Evolutionary conservation across 2,888 invertebrate genomes (phyloP), one percentile per base, ranked within the genome.

Genomic region (Cabera pusaria): DNA sequence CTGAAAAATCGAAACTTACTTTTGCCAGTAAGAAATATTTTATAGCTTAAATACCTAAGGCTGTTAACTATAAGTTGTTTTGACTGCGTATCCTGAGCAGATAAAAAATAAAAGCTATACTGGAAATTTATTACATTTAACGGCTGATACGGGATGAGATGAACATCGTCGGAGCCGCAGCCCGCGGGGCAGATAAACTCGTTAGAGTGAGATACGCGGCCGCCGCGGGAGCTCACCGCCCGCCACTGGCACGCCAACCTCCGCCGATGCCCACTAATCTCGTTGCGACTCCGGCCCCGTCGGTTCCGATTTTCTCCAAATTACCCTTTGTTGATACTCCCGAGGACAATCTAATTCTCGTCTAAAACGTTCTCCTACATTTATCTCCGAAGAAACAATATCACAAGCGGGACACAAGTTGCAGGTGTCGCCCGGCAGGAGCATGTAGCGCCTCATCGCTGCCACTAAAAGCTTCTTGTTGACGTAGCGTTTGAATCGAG

Each of bases 181-280:
- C 85, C 86, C 85, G 82, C 84, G 78, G 85, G 87, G 83, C 84
- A 84, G 82, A 85, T 86, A 88, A 88, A 80, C 83, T 88, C 78
- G 85, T 88, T 88, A 87, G 70, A 74, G 69, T 70, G 71, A 77
- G 81, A 83, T 78, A 79, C 79, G 74, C 66, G 70, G 72, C 52
- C 68, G 53, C 52, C 25, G 61, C 56, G 56, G 64, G 47, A 45
- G 35, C 59, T 60, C 57, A 49, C 62, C 65, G 55, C 69, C 68
- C 73, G 71, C 72, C 64, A 71, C 72, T 64, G 68, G 37, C 48
- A 44, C 43, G 48, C 46, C 41, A 52, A 41, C 33, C 32, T 27
- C 34, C 67, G 64, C 68, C 66, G 72, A 71, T 76, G 77, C 72
- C 72, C 74, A 68, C 59, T 88, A 88, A 88, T 87, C 82, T 83